Percentiles rank a stretch among this genome's conserved stretches.
Evolutionary conservation across 2,888 invertebrate genomes (phyloP).

Genomic region (Eurytoma californica): DNA sequence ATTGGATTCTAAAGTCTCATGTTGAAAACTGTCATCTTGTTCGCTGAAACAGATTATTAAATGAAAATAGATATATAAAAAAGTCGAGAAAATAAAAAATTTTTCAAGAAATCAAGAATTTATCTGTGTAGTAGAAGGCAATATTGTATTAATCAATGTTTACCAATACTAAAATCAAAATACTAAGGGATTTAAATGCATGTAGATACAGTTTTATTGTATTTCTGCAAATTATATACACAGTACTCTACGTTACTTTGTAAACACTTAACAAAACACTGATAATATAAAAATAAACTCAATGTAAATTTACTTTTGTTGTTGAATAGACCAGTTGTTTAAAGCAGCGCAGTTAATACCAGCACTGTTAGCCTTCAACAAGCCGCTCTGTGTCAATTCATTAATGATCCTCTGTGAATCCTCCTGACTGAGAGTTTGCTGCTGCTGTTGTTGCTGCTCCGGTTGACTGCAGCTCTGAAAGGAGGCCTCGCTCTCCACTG

Average conservation of each 20-base stretch:
- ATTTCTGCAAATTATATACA: no score
- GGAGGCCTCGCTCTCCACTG: background rate
- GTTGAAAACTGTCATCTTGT: constrained; percentile 34
- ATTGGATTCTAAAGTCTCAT: constrained; percentile 27
- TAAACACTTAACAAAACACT: background rate
- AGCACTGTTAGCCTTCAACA: constrained; percentile 20
- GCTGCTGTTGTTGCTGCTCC: constrained; percentile 3
- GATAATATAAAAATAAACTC: background rate
- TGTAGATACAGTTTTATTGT: no score
- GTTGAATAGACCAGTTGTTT: constrained; percentile 40
- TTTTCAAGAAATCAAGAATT: no score
- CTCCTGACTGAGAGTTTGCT: constrained; percentile 38
- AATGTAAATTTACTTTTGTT: constrained; percentile 38
- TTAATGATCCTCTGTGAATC: constrained; percentile 47
- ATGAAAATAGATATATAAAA: no score
- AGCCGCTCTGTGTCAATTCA: constrained; percentile 39
- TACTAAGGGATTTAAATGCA: no score
- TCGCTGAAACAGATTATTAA: constrained; percentile 26
- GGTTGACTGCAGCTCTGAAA: constrained; percentile 1
- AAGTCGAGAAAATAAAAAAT: no score
- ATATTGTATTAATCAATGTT: no score
- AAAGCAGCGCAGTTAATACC: background rate
- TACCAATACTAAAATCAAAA: no score
- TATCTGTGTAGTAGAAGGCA: no score
- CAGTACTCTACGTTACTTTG: background rate